Conservation (phyloP, 2,113 vertebrate genomes). For the Psephotus haematonotus region DNA sequence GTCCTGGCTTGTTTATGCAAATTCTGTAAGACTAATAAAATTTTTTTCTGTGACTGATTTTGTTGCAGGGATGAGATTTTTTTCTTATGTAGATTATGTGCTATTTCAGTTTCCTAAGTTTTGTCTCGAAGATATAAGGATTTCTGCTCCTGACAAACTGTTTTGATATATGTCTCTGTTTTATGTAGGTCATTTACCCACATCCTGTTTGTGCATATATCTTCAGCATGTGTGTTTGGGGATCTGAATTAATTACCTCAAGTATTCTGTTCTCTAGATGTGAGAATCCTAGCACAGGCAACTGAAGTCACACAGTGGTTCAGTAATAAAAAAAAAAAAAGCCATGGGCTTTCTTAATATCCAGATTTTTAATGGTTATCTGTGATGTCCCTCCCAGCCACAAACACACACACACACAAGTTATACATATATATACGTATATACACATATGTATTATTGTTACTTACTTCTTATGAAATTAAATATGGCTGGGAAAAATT, state of each 20-base stretch:
- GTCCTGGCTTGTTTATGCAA: not conserved
- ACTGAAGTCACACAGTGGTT: not conserved
- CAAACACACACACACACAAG: not conserved
- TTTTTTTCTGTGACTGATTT: not conserved
- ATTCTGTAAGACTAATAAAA: not conserved
- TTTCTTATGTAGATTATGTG: not conserved
- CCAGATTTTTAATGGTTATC: not conserved
- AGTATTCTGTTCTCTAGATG: not conserved
- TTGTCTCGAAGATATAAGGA: not conserved
- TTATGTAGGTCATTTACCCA: not conserved
- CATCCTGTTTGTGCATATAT: fast-evolving
- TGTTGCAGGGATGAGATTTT: fast-evolving
- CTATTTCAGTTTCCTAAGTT: not conserved
- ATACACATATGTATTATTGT: not conserved
- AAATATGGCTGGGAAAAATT: not conserved
- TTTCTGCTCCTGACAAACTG: not conserved
- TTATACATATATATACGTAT: not conserved
- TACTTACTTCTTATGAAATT: not conserved
- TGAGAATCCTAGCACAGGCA: not conserved
- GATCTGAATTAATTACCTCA: not conserved
- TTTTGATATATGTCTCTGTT: not conserved
- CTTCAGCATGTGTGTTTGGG: not conserved
- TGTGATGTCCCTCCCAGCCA: not conserved
- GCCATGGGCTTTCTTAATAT: not conserved
- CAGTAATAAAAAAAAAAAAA: not conserved